phyloP scores from a whole-genome alignment of 1,140 invertebrate species.

The Sitobion miscanthi region DNA sequence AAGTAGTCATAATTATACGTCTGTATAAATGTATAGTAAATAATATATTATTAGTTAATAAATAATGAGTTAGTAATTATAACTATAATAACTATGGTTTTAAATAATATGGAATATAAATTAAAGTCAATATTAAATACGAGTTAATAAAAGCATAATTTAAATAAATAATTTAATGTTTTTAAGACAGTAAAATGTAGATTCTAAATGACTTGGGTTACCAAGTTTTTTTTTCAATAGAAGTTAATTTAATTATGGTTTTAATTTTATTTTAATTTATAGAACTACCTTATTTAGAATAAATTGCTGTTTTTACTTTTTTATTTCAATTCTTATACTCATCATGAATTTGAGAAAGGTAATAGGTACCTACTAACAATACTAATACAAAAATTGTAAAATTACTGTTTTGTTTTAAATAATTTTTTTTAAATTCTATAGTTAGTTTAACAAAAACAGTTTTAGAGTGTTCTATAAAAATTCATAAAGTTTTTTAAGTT shows the following conservation, averaged over 20 bases:
- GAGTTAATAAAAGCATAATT: background rate
- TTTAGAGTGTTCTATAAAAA: too few relatives aligned
- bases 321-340: background rate
- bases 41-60: too few relatives aligned
- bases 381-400: too few relatives aligned
- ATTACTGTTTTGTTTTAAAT: too few relatives aligned
- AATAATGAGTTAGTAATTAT: too few relatives aligned
- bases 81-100: background rate
- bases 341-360: too few relatives aligned
- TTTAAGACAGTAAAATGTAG: background rate
- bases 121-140: background rate
- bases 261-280: background rate
- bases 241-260: background rate
- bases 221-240: background rate
- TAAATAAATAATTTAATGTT: background rate
- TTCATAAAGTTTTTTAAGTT: too few relatives aligned
- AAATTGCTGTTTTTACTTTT: background rate
- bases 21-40: too few relatives aligned
- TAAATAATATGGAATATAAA: background rate
- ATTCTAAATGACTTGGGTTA: background rate
- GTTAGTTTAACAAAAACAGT: too few relatives aligned
- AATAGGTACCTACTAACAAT: too few relatives aligned
- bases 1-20: too few relatives aligned
- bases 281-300: background rate
- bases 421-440: too few relatives aligned